Percentiles rank a stretch among this genome's conserved stretches.
Conservation (phyloP, 2,113 vertebrate genomes). For the Brachypodius melanocephalos region DNA sequence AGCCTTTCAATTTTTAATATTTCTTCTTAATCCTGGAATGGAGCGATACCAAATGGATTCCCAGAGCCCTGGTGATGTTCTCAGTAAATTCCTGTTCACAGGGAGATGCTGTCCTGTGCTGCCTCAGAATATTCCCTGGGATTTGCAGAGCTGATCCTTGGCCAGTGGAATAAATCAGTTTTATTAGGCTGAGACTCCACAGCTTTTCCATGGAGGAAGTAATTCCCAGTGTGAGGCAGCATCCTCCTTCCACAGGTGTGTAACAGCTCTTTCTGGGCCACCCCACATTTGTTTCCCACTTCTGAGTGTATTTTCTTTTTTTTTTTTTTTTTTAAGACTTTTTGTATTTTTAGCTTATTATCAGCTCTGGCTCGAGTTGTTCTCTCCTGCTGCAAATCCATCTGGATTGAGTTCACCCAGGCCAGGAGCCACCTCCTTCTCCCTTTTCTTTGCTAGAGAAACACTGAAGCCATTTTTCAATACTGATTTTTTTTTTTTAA, state of each 20-base stretch:
- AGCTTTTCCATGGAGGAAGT: neutral
- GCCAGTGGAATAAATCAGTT: neutral
- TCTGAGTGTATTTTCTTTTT: neutral
- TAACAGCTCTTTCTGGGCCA: neutral
- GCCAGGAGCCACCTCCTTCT: neutral
- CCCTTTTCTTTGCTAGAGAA: neutral
- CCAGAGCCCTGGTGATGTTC: neutral
- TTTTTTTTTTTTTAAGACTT: neutral
- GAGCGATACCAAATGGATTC: conserved; percentile 25
- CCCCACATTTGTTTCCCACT: neutral
- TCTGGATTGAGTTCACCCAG: neutral
- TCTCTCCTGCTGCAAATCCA: neutral
- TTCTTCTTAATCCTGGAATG: neutral
- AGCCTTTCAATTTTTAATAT: conserved; percentile 31
- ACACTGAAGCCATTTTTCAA: neutral
- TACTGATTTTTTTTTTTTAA: neutral
- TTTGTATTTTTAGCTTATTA: neutral
- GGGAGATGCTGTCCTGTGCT: neutral
- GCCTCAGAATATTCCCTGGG: neutral
- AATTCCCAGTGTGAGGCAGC: neutral
- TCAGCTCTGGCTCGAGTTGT: neutral
- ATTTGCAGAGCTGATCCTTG: neutral
- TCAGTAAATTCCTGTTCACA: neutral
- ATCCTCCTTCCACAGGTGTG: neutral
- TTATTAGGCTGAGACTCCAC: neutral